Evolutionary conservation across 1,140 invertebrate genomes (phyloP).

Genomic region (Steinernema feltiae): DNA sequence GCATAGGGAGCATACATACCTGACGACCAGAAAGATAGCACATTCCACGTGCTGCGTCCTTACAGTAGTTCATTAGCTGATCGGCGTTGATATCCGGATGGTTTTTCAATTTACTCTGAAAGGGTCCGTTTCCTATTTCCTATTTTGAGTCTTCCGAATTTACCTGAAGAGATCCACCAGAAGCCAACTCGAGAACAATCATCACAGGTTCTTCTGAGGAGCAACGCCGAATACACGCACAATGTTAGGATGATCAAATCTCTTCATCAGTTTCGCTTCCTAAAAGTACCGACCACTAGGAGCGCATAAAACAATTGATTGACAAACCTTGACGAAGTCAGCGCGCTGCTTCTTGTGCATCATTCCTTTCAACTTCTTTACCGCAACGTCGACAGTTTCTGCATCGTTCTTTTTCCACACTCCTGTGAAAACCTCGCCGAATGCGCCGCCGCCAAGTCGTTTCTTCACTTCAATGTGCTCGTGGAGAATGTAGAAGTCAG

Average conservation of each 20-base stretch:
- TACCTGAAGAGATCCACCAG: slow-evolving; percentile 64
- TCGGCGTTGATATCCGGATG: slow-evolving; percentile 22
- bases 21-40: slow-evolving; percentile 87
- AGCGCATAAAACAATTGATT: not conserved
- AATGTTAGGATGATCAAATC: slow-evolving; percentile 92
- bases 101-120: slow-evolving; percentile 7
- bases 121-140: no score
- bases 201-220: slow-evolving; percentile 93
- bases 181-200: slow-evolving; percentile 95
- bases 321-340: slow-evolving; percentile 68
- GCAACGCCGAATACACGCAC: slow-evolving; percentile 94
- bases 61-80: slow-evolving; percentile 64
- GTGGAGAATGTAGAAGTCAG: slow-evolving; percentile 38
- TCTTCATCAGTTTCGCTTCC: slow-evolving; percentile 86
- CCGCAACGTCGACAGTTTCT: slow-evolving; percentile 72
- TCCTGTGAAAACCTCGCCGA: slow-evolving; percentile 91
- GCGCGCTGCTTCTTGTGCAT: slow-evolving; percentile 88
- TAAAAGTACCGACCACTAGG: not conserved
- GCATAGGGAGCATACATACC: slow-evolving; percentile 70
- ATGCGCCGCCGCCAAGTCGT: slow-evolving; percentile 65
- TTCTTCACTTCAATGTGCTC: slow-evolving; percentile 31
- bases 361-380: slow-evolving; percentile 87
- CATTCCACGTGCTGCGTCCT: slow-evolving; percentile 90
- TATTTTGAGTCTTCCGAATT: not conserved
- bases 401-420: slow-evolving; percentile 72